Evolutionary conservation across 2,888 invertebrate genomes (phyloP), one percentile per base, ranked within the genome.

Genomic region (Eumacrocentrus americanus): DNA sequence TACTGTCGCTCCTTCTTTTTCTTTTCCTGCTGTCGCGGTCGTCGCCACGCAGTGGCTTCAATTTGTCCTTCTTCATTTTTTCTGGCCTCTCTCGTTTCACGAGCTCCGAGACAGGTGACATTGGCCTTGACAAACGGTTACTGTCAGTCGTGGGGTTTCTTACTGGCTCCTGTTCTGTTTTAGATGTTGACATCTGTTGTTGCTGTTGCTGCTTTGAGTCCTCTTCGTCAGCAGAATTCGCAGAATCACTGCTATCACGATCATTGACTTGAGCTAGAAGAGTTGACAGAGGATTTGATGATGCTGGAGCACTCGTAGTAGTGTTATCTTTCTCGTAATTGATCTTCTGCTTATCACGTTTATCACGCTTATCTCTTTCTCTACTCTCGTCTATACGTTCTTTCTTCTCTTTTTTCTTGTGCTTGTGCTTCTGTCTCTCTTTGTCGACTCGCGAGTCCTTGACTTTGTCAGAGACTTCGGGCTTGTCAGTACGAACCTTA

Each of bases 381-480:
- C 86, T 86, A 47, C 88, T 87, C 69, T 86, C 85, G 14, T 89
- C 88, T 72, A 87, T 84, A 56, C 84, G 84, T 72, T 87, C 89
- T 71, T 89, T 89, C 66, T 78, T 80, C 11, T 85, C 84, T 63
- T 82, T 83, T 66, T 85, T 84, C 68, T 84, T 84, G 66, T 85
- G 84, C 63, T 85, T 85, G 63, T 85, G 83, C 63, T 84, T 84
- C 23, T 81, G 80, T 52, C 78, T 81, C 3, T 77, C 83, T 16
- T 81, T 81, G 0, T 81, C 81, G 7, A 58, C 69, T 37, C 76
- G 77, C 0, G 69, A 61, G 11, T 78, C 76, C 52, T 76, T 78
- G 11, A 62, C 61, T 64, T 78, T 75, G 58, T 80, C 81, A 62
- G 55, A 52, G 14, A 64, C 66, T 40, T 69, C 70, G 7, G 63